Percentiles rank a stretch among this genome's conserved stretches.
Evolutionary conservation across 2,797 vertebrate species (phyloP).

Genomic region (Acomys russatus): DNA sequence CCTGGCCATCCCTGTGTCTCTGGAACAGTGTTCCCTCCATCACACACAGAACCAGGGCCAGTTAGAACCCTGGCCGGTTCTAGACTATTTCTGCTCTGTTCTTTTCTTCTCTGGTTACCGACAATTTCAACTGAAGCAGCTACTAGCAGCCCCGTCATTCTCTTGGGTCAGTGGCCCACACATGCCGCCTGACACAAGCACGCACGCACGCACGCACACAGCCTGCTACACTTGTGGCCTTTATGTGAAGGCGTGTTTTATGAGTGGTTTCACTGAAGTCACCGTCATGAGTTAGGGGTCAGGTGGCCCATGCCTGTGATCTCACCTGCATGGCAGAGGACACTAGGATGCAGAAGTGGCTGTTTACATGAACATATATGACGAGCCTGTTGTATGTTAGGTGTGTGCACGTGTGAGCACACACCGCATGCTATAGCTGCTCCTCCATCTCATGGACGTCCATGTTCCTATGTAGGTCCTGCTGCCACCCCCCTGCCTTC

Average conservation of each 20-base stretch:
- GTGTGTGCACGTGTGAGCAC: neutral
- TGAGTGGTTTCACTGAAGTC: fast-evolving
- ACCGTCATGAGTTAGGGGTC: neutral
- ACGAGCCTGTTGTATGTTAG: neutral
- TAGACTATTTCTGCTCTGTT: neutral
- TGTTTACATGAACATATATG: neutral
- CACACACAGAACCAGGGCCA: neutral
- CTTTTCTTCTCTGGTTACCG: neutral
- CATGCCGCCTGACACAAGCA: too few species aligned
- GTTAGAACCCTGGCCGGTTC: neutral
- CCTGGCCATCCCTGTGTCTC: neutral
- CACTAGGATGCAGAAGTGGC: too few species aligned
- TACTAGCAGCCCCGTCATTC: neutral
- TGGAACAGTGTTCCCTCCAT: neutral
- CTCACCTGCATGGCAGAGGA: neutral
- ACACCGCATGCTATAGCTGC: neutral
- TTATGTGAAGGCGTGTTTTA: fast-evolving
- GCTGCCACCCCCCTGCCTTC: too few species aligned
- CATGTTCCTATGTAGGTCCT: too few species aligned
- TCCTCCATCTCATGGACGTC: neutral
- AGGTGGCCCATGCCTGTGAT: neutral
- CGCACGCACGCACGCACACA: too few species aligned
- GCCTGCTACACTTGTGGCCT: too few species aligned
- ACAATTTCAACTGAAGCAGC: fast-evolving
- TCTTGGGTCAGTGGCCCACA: fast-evolving